These are phyloP conservation scores for Coptodon bakossiorum DNA, from an alignment of 2,113 vertebrate species.

Conservation along the genomic window DNA sequence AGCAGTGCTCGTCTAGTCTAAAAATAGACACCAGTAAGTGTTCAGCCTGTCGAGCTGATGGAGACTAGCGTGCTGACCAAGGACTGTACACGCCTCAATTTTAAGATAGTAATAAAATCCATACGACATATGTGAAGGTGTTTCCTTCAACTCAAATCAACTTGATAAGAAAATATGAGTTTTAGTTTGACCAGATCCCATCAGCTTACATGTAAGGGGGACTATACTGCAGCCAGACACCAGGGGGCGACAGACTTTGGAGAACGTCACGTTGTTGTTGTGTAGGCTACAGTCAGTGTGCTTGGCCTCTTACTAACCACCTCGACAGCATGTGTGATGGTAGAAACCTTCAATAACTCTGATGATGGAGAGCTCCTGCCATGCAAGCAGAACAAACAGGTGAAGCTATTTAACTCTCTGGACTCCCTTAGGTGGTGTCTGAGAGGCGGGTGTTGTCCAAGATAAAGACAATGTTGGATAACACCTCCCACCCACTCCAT, in stretches of 20 bases:
- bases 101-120: background rate
- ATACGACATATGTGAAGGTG: background rate
- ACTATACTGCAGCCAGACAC: background rate
- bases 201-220: fast-evolving
- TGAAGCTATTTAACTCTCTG: background rate
- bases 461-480: background rate
- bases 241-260: background rate
- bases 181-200: background rate
- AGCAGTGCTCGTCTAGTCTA: background rate
- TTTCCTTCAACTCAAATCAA: background rate
- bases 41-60: background rate
- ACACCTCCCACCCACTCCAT: background rate
- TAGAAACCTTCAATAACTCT: background rate
- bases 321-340: background rate
- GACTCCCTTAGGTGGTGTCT: background rate
- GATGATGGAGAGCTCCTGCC: background rate
- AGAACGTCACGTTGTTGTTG: fast-evolving
- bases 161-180: background rate
- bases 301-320: background rate
- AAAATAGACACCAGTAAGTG: background rate
- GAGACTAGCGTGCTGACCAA: background rate
- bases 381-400: background rate
- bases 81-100: background rate
- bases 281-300: background rate
- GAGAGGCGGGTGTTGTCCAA: background rate